Evolutionary conservation across 2,113 vertebrate species (phyloP).

Genomic region (Gobio gobio): DNA sequence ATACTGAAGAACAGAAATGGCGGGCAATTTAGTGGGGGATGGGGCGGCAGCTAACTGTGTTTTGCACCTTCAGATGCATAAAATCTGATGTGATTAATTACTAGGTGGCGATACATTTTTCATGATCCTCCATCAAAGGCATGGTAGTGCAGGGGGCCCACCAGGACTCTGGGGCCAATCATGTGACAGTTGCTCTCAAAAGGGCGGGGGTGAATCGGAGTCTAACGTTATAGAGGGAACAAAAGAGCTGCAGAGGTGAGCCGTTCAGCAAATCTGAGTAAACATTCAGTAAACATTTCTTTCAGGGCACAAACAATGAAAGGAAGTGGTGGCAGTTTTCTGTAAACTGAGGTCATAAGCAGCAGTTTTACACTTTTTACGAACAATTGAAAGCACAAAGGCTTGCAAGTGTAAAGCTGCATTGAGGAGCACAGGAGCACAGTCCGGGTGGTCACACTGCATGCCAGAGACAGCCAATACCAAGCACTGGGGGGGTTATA

Average conservation of each 20-base stretch:
- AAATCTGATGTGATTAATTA: slow-evolving; percentile 7
- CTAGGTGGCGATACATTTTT: slow-evolving; percentile 38
- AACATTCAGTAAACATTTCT: neutral
- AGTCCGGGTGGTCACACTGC: neutral
- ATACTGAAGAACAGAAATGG: slow-evolving; percentile 4
- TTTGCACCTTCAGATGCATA: neutral
- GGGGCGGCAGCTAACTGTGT: neutral
- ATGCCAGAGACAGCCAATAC: neutral
- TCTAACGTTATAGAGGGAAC: slow-evolving; percentile 27
- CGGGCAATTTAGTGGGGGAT: neutral
- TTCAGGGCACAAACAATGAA: slow-evolving; percentile 9
- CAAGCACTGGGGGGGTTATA: slow-evolving; percentile 24
- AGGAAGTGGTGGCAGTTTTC: neutral
- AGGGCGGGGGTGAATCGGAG: neutral
- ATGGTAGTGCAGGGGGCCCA: slow-evolving; percentile 4
- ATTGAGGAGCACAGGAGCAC: neutral
- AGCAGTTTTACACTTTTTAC: slow-evolving; percentile 22
- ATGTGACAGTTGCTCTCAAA: neutral
- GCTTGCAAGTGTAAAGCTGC: slow-evolving; percentile 30
- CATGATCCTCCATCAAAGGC: slow-evolving; percentile 7
- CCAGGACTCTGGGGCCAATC: slow-evolving; percentile 18
- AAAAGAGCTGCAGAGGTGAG: slow-evolving; percentile 30
- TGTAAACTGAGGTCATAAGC: neutral
- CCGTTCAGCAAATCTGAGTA: slow-evolving; percentile 5
- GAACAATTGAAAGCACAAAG: neutral